Evolutionary conservation across 2,113 vertebrate genomes (phyloP).

Genomic region (Trichomycterus rosablanca): DNA sequence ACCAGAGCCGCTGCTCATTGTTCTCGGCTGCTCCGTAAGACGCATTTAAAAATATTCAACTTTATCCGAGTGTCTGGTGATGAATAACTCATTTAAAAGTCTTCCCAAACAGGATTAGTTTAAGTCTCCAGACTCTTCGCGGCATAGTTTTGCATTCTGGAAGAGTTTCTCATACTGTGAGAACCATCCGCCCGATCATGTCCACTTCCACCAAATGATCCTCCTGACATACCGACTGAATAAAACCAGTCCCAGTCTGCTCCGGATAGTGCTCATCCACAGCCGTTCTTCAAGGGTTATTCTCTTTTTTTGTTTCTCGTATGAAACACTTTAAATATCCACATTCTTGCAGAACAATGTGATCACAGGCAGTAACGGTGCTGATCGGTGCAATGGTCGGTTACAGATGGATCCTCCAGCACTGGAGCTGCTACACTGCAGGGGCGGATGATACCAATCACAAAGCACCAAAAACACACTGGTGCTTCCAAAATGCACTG

Average conservation of each 20-base stretch:
- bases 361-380: too few relatives aligned
- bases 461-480: slow-evolving; percentile 7
- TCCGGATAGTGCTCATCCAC: neutral
- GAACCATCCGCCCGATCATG: neutral
- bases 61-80: slow-evolving; percentile 7
- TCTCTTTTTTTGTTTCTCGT: neutral
- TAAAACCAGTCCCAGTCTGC: neutral
- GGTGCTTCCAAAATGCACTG: neutral
- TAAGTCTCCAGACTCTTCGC: neutral
- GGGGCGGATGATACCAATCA: slow-evolving; percentile 14
- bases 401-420: too few relatives aligned
- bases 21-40: slow-evolving; percentile 56
- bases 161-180: slow-evolving; percentile 1
- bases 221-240: slow-evolving; percentile 8
- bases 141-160: neutral
- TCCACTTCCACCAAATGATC: neutral
- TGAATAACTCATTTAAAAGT: slow-evolving; percentile 6
- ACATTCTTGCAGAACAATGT: neutral
- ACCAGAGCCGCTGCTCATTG: slow-evolving; percentile 80
- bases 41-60: slow-evolving; percentile 60
- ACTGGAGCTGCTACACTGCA: neutral
- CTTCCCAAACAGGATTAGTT: neutral
- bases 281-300: neutral
- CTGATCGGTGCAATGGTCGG: too few relatives aligned
- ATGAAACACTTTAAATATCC: neutral